Conservation (phyloP, 2,888 invertebrate species). For the Polymixis lichenea region DNA sequence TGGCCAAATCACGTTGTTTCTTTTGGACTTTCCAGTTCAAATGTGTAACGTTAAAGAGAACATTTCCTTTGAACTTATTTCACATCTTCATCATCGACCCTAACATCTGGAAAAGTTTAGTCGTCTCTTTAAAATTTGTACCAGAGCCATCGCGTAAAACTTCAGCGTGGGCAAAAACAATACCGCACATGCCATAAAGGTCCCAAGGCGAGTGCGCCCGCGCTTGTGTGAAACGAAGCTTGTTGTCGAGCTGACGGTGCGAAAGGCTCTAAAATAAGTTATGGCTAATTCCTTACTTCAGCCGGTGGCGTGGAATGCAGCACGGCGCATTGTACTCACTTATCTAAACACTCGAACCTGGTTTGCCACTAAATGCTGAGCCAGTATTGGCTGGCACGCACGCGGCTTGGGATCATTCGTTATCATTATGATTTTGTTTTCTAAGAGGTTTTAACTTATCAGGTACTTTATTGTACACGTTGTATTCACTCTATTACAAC, state of each 20-base stretch:
- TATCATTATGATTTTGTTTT: slow-evolving; percentile 56
- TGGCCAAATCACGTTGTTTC: not conserved
- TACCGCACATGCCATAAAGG: slow-evolving; percentile 65
- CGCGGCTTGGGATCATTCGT: slow-evolving; percentile 42
- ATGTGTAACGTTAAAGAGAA: no score
- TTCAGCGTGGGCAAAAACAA: slow-evolving; percentile 67
- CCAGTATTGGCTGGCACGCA: slow-evolving; percentile 53
- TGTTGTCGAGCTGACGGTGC: slow-evolving; percentile 64
- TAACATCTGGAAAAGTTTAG: not conserved
- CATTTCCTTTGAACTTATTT: not conserved
- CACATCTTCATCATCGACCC: not conserved
- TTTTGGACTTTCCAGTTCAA: not conserved
- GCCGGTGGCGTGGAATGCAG: slow-evolving; percentile 81
- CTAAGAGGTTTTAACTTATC: slow-evolving; percentile 33
- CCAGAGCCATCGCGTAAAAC: slow-evolving; percentile 41
- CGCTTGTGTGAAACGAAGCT: slow-evolving; percentile 66
- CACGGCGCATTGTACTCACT: slow-evolving; percentile 73
- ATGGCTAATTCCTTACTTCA: slow-evolving; percentile 80
- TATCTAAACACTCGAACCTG: slow-evolving; percentile 81
- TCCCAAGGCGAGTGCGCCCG: slow-evolving; percentile 58
- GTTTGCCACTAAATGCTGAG: slow-evolving; percentile 63
- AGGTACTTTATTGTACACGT: not conserved
- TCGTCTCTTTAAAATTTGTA: slow-evolving; percentile 40
- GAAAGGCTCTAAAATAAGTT: slow-evolving; percentile 80
- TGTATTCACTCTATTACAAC: not conserved